Evolutionary conservation across 30 jellyfish, hydroid and myxozoan genomes (phyloP).

Genomic region (Aurelia sp.): DNA sequence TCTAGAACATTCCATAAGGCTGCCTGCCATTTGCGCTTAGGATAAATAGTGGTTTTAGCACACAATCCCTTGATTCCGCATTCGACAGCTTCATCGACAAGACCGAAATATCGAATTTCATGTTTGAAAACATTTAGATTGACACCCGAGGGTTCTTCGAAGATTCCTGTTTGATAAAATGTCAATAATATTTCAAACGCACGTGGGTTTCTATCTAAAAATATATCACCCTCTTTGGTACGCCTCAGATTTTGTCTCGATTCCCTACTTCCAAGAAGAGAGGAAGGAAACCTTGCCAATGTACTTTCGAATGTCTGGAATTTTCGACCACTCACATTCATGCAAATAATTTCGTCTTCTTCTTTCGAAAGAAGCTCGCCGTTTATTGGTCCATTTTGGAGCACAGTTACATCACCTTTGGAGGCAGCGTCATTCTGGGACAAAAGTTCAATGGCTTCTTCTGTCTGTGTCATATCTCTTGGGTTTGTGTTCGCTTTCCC

Average conservation of each 20-base stretch:
- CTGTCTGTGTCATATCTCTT: slow-evolving; percentile 17
- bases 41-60: slow-evolving; percentile 29
- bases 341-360: slow-evolving; percentile 55
- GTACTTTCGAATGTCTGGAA: slow-evolving; percentile 85
- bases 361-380: neutral
- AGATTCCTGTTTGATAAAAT: slow-evolving; percentile 93
- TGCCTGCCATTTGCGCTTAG: slow-evolving; percentile 78
- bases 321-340: slow-evolving; percentile 91
- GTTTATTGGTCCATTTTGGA: neutral
- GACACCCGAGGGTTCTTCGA: slow-evolving; percentile 89
- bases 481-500: neutral
- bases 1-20: slow-evolving; percentile 86
- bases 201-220: slow-evolving; percentile 80
- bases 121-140: slow-evolving; percentile 76
- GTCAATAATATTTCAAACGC: slow-evolving; percentile 84
- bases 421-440: neutral
- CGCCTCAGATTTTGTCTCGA: slow-evolving; percentile 64
- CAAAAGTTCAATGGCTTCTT: slow-evolving; percentile 21
- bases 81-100: slow-evolving; percentile 84
- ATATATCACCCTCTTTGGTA: slow-evolving; percentile 78
- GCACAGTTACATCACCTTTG: neutral
- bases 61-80: slow-evolving; percentile 87
- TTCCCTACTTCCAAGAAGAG: slow-evolving; percentile 82
- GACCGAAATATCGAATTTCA: slow-evolving; percentile 90
- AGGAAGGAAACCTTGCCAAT: slow-evolving; percentile 79